A percentile compares a stretch with the other conserved stretches of the same genome.
Conservation (phyloP, 2,113 vertebrate genomes). For the Pholis gunnellus region DNA sequence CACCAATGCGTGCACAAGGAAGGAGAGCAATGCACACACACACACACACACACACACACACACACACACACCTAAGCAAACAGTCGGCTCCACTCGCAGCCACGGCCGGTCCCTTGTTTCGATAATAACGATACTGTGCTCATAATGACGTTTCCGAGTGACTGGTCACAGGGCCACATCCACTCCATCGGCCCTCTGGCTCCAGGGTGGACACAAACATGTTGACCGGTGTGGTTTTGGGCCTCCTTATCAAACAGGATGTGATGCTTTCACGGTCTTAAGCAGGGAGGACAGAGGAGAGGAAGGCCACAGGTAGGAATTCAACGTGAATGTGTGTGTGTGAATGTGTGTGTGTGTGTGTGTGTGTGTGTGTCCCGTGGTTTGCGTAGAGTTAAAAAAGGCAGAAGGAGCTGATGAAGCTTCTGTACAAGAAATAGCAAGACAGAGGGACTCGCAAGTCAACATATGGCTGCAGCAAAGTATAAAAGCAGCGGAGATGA, state of each 20-base stretch:
- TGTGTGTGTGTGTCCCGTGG: too few species aligned
- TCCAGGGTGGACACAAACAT: constrained; percentile 67
- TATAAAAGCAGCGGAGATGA: constrained; percentile 41
- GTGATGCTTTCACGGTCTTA: constrained; percentile 69
- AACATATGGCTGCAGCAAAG: constrained; percentile 55
- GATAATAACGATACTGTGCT: constrained; percentile 78
- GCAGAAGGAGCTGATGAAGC: background rate
- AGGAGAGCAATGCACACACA: constrained; percentile 70
- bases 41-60: constrained; percentile 87
- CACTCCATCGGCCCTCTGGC: constrained; percentile 57
- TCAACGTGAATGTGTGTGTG: background rate
- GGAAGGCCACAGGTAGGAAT: constrained; percentile 20
- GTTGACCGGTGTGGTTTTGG: constrained; percentile 69
- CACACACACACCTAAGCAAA: constrained; percentile 90
- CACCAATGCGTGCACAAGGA: constrained; percentile 11
- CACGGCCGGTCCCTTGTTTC: constrained; percentile 78
- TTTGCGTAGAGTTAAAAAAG: constrained; percentile 13
- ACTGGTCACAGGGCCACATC: constrained; percentile 74
- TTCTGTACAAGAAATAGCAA: background rate
- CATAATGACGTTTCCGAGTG: constrained; percentile 81
- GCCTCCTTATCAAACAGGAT: constrained; percentile 86
- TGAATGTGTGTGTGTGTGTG: background rate
- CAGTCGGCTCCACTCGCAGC: constrained; percentile 73
- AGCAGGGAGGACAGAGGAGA: constrained; percentile 22
- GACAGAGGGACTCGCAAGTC: constrained; percentile 48